phyloP scores from a whole-genome alignment of 1,140 invertebrate genomes.

The Papilio helenus region DNA sequence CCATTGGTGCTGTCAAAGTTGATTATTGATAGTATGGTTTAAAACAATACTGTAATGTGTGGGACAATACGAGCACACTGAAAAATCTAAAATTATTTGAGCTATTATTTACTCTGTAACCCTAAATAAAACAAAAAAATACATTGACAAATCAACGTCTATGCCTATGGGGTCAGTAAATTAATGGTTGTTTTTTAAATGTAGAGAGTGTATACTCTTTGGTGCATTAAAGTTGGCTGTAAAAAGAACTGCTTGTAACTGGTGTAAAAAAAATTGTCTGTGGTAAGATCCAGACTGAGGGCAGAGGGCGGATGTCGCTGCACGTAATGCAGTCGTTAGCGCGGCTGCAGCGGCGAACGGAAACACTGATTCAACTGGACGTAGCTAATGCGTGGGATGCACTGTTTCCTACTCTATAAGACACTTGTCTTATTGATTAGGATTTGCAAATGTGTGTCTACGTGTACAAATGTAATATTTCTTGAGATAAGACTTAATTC shows the following conservation, averaged over 20 bases:
- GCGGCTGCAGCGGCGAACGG: background rate
- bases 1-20: background rate
- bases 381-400: background rate
- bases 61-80: background rate
- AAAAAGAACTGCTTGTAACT: background rate
- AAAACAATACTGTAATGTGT: background rate
- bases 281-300: background rate
- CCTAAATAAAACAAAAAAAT: background rate
- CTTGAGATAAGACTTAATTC: background rate
- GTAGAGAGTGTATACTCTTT: background rate
- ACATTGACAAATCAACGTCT: background rate
- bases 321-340: background rate
- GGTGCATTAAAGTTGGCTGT: background rate
- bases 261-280: background rate
- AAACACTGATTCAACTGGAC: constrained; percentile 24
- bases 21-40: background rate
- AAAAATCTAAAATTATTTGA: background rate
- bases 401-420: constrained; percentile 1
- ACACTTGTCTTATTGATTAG: background rate
- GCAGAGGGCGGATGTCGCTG: background rate
- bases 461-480: background rate
- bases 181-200: background rate
- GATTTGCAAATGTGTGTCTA: background rate
- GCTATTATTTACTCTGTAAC: too few relatives aligned
- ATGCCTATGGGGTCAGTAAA: background rate